Evolutionary conservation across 92 coral and sea anemone species (phyloP).

Genomic region (Montipora capitata): DNA sequence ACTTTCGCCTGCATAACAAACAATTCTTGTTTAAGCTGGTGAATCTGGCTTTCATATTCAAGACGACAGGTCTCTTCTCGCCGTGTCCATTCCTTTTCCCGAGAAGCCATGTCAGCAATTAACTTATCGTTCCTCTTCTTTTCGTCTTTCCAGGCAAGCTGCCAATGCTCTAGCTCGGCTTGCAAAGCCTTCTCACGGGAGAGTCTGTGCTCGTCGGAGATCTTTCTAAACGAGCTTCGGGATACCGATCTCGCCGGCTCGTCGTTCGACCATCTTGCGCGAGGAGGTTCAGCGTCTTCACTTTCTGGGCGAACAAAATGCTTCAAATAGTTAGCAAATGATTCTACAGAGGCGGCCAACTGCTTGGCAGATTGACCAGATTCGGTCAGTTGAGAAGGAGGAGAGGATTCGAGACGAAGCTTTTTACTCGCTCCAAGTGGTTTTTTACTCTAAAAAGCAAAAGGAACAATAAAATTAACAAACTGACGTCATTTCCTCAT

Average conservation of each 20-base stretch:
- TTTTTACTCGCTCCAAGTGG: slow-evolving; percentile 53
- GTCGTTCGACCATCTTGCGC: slow-evolving; percentile 88
- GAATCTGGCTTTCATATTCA: slow-evolving; percentile 89
- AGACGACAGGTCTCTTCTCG: slow-evolving; percentile 83
- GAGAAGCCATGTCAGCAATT: slow-evolving; percentile 85
- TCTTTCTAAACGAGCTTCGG: slow-evolving; percentile 72
- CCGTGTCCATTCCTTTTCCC: slow-evolving; percentile 92
- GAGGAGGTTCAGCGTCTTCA: slow-evolving; percentile 78
- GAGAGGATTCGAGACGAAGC: slow-evolving; percentile 20
- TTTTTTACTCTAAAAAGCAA: slow-evolving; percentile 30
- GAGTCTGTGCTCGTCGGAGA: slow-evolving; percentile 80
- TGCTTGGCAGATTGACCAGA: slow-evolving; percentile 50
- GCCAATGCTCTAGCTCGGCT: slow-evolving; percentile 95
- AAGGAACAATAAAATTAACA: not conserved
- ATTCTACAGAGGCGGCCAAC: slow-evolving; percentile 92
- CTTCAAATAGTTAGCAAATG: slow-evolving; percentile 94
- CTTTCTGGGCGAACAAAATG: slow-evolving; percentile 85
- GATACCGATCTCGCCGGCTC: slow-evolving; percentile 80
- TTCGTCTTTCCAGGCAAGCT: slow-evolving; percentile 95
- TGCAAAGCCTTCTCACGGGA: slow-evolving; percentile 92
- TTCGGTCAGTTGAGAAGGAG: slow-evolving; percentile 19
- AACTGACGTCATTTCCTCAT: not conserved
- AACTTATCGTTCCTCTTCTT: slow-evolving; percentile 90
- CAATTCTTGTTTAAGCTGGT: slow-evolving; percentile 95
- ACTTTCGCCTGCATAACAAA: slow-evolving; percentile 88